A percentile compares a stretch with the other conserved stretches of the same genome.
Evolutionary conservation across 2,113 vertebrate genomes (phyloP).

Genomic region (Butorides virescens): DNA sequence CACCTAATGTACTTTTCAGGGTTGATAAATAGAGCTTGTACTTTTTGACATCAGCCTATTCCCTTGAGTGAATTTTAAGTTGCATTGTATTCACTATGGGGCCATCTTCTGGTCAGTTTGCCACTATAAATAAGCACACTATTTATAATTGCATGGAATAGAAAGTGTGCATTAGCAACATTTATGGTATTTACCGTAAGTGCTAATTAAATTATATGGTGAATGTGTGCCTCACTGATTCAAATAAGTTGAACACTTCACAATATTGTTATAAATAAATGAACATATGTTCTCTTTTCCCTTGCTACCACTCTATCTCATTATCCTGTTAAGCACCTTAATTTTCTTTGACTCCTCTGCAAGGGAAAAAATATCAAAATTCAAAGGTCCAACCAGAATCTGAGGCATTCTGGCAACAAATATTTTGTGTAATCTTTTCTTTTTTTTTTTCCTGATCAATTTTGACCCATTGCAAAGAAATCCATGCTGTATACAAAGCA

Average conservation of each 20-base stretch:
- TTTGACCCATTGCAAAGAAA: not conserved
- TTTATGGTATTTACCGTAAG: conserved; percentile 42
- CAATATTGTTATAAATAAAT: conserved; percentile 70
- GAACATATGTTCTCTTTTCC: conserved; percentile 54
- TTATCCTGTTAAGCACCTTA: conserved; percentile 55
- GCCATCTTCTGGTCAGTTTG: conserved; percentile 52
- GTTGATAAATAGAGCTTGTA: conserved; percentile 40
- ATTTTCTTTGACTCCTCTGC: not conserved
- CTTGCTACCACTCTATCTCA: conserved; percentile 55
- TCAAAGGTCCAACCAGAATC: not conserved
- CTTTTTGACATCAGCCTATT: conserved; percentile 29
- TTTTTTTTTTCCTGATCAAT: not conserved
- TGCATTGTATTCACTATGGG: conserved; percentile 47
- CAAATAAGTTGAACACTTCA: conserved; percentile 48
- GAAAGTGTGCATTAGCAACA: conserved; percentile 55
- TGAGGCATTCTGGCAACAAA: not conserved
- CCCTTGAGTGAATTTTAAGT: conserved; percentile 52
- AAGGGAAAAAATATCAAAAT: not conserved
- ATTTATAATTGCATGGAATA: conserved; percentile 27
- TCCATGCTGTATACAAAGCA: not conserved
- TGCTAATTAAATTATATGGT: conserved; percentile 69
- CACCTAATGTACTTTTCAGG: conserved; percentile 35
- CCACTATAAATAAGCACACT: not conserved
- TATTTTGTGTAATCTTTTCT: not conserved
- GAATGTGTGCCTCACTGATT: conserved; percentile 53